phyloP scores from a whole-genome alignment of 2,888 invertebrate genomes.

The Dryococelus australis region DNA sequence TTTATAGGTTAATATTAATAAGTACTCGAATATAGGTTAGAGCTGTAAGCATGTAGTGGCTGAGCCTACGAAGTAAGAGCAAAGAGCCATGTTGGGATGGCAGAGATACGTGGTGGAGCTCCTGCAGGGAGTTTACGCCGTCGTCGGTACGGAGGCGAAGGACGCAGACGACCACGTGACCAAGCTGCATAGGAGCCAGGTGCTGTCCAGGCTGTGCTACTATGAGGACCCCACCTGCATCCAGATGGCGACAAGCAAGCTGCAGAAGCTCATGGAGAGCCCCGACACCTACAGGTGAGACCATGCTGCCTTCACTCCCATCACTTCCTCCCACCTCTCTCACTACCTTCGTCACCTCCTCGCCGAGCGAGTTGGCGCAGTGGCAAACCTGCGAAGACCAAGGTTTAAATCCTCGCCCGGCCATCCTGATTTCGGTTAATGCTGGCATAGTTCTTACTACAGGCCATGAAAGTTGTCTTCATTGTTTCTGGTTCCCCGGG shows the following conservation, averaged over 20 bases:
- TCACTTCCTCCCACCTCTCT: too few species aligned
- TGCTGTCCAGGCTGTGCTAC: slow-evolving; percentile 51
- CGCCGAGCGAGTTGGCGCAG: too few species aligned
- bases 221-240: slow-evolving; percentile 29
- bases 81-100: slow-evolving; percentile 26
- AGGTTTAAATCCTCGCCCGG: too few species aligned
- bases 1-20: too few species aligned
- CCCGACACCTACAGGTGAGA: neutral
- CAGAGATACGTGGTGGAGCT: slow-evolving; percentile 62
- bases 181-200: slow-evolving; percentile 66
- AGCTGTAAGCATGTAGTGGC: too few species aligned
- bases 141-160: slow-evolving; percentile 63
- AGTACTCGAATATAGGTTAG: too few species aligned
- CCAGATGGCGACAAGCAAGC: neutral
- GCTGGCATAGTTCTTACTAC: too few species aligned
- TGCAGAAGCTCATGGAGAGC: neutral
- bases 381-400: too few species aligned
- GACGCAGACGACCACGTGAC: slow-evolving; percentile 62
- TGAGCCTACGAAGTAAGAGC: neutral
- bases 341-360: too few species aligned
- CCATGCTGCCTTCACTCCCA: neutral
- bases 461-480: too few species aligned
- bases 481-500: too few species aligned
- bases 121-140: slow-evolving; percentile 60
- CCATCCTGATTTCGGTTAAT: too few species aligned